Conservation (phyloP, 2,113 vertebrate species). For the Bubo bubo region DNA sequence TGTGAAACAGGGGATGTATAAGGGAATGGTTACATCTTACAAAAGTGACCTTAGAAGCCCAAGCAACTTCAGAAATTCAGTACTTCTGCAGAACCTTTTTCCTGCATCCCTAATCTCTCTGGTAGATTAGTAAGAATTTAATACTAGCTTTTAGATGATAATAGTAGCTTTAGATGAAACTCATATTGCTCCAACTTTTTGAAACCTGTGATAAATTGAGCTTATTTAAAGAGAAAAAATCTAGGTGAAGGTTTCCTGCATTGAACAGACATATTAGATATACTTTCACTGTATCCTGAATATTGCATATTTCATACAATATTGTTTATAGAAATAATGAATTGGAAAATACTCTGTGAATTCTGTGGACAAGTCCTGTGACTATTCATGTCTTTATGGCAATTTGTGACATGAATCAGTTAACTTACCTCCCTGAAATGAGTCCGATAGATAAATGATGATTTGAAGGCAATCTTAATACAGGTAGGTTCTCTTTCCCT, state of each 20-base stretch:
- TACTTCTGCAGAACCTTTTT: neutral
- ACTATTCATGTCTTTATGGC: neutral
- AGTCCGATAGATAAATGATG: neutral
- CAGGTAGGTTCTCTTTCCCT: neutral
- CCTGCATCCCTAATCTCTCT: neutral
- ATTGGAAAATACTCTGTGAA: neutral
- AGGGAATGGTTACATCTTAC: neutral
- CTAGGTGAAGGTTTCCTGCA: neutral
- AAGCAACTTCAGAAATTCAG: neutral
- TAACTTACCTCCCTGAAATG: constrained; percentile 3
- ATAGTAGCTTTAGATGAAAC: neutral
- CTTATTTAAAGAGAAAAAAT: constrained; percentile 35
- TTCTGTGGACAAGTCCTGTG: neutral
- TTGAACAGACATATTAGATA: neutral
- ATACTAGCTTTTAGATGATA: neutral
- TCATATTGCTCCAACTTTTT: neutral
- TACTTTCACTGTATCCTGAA: neutral
- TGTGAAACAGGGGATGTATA: neutral
- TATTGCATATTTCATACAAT: neutral
- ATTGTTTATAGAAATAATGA: neutral
- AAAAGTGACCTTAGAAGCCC: neutral
- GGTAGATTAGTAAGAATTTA: constrained; percentile 31
- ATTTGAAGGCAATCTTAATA: neutral
- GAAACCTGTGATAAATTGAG: neutral
- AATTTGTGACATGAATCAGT: neutral